A percentile compares a stretch with the other conserved stretches of the same genome.
Conservation (phyloP, 2,113 vertebrate genomes). For the Lethenteron reissneri region DNA sequence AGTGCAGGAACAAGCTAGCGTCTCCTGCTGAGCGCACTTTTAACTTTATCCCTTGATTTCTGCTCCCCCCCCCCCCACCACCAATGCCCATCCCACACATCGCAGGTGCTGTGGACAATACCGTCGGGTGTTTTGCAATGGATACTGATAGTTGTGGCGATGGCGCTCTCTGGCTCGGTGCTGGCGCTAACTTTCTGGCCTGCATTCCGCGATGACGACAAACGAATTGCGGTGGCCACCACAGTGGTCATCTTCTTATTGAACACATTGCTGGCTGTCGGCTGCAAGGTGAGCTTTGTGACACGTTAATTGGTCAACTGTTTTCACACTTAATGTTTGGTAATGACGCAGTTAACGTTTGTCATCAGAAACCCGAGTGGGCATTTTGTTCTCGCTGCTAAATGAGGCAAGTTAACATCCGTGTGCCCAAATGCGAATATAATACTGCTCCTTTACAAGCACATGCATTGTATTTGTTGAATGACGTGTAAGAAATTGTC, state of each 20-base stretch:
- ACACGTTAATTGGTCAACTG: no score
- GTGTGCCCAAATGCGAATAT: no score
- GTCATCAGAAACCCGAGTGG: no score
- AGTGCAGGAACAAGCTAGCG: neutral
- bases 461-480: no score
- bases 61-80: neutral
- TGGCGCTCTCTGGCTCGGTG: constrained; percentile 66
- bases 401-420: no score
- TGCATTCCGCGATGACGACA: constrained; percentile 57
- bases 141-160: constrained; percentile 43
- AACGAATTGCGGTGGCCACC: constrained; percentile 33
- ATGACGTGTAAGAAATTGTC: no score
- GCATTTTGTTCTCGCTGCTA: no score
- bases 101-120: constrained; percentile 64
- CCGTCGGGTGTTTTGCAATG: constrained; percentile 46
- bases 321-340: no score
- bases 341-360: no score
- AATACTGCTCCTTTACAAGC: no score
- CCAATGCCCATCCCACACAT: neutral
- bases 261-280: constrained; percentile 54
- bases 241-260: constrained; percentile 36
- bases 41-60: constrained; percentile 1
- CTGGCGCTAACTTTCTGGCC: constrained; percentile 83
- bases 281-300: constrained; percentile 40
- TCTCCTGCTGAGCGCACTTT: neutral